phyloP scores from a whole-genome alignment of 1,140 invertebrate species.

The Eumeta japonica region DNA sequence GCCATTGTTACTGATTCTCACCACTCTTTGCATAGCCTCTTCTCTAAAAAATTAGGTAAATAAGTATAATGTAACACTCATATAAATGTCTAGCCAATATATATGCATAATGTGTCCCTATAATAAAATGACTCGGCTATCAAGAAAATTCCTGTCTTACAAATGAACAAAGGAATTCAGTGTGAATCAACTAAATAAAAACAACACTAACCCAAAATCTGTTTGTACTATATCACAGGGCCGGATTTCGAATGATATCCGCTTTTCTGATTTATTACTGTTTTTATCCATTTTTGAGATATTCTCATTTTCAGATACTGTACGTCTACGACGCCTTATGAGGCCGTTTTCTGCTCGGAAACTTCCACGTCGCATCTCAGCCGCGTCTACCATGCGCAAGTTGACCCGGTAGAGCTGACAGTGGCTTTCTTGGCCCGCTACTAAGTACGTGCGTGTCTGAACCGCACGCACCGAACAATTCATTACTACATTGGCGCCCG shows the following conservation, averaged over 20 bases:
- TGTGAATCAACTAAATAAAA: too few species aligned
- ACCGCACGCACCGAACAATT: conserved; percentile 72
- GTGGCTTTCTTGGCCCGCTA: conserved; percentile 87
- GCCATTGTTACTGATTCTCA: conserved; percentile 74
- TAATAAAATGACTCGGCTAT: too few species aligned
- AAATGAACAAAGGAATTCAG: too few species aligned
- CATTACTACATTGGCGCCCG: conserved; percentile 87
- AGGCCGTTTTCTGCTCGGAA: conserved; percentile 52
- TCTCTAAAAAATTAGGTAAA: conserved; percentile 55
- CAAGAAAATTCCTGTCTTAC: too few species aligned
- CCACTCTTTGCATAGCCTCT: conserved; percentile 83
- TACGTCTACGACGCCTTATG: conserved; percentile 39
- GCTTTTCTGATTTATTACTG: conserved; percentile 57
- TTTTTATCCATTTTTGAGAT: conserved; percentile 46
- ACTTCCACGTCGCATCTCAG: conserved; percentile 47
- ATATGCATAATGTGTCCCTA: too few species aligned
- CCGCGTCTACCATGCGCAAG: conserved; percentile 62
- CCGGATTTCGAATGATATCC: conserved; percentile 70
- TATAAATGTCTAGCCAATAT: too few species aligned
- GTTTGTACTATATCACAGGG: conserved; percentile 77
- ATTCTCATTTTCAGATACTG: conserved; percentile 47
- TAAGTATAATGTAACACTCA: conserved; percentile 7
- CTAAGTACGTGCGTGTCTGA: conserved; percentile 68
- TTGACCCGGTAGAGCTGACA: conserved; percentile 86
- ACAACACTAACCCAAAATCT: conserved; percentile 70